phyloP scores from a whole-genome alignment of 2,113 vertebrate species.

The Ardeotis arabs region DNA sequence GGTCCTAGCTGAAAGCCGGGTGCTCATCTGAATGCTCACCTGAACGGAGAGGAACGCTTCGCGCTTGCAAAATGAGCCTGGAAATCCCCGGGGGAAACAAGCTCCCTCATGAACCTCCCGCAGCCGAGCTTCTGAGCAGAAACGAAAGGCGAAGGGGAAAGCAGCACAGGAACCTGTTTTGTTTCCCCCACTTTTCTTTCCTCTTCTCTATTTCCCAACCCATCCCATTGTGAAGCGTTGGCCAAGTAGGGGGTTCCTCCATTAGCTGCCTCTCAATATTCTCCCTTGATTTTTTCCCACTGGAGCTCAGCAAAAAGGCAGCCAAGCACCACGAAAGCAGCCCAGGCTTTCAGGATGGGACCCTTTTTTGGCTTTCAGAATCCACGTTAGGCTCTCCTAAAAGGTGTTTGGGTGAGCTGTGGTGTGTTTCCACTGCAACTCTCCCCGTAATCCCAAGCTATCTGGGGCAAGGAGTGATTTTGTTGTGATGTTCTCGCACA shows the following conservation, averaged over 20 bases:
- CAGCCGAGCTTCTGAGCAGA: neutral
- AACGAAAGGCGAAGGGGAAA: neutral
- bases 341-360: neutral
- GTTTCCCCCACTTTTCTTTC: neutral
- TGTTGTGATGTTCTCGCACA: constrained; percentile 39
- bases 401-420: neutral
- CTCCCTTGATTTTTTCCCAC: neutral
- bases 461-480: constrained; percentile 50
- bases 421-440: neutral
- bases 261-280: neutral
- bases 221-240: neutral
- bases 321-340: neutral
- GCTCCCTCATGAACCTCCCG: neutral
- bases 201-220: neutral
- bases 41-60: neutral
- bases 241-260: neutral
- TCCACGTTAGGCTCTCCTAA: neutral
- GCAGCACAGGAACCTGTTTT: neutral
- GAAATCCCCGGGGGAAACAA: constrained; percentile 11
- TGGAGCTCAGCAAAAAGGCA: neutral
- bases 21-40: neutral
- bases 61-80: neutral
- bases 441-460: neutral
- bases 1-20: neutral
- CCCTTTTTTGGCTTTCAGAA: neutral